phyloP scores from a whole-genome alignment of 2,113 vertebrate genomes.

The Microtus pennsylvanicus region DNA sequence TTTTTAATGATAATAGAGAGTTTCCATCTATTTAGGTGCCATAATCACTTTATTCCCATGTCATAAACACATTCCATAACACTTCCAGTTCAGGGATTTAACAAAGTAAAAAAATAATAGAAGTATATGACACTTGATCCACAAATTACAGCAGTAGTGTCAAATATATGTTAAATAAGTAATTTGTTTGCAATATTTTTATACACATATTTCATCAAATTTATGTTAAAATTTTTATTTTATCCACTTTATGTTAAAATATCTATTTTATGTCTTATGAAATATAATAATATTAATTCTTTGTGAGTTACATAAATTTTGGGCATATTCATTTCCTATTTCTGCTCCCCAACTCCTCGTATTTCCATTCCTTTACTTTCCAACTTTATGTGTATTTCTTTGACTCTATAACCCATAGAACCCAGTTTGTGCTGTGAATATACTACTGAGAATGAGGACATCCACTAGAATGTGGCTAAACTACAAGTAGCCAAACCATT shows the following conservation, averaged over 20 bases:
- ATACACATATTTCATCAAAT: neutral
- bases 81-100: neutral
- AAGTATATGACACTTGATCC: fast-evolving
- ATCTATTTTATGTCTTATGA: neutral
- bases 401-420: neutral
- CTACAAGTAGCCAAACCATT: neutral
- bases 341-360: neutral
- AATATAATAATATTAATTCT: neutral
- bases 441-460: neutral
- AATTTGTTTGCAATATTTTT: neutral
- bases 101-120: neutral
- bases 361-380: neutral
- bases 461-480: neutral
- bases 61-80: neutral
- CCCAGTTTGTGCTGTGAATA: neutral
- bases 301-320: neutral
- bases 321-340: neutral
- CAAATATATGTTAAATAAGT: neutral
- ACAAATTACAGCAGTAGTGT: neutral
- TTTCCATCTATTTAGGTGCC: neutral
- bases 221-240: neutral
- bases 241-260: neutral
- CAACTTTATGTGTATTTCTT: neutral
- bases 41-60: neutral
- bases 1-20: neutral